These are phyloP conservation scores for Drosophila glabriapex DNA, from an alignment of 2,888 invertebrate genomes.

Conservation along the genomic window DNA sequence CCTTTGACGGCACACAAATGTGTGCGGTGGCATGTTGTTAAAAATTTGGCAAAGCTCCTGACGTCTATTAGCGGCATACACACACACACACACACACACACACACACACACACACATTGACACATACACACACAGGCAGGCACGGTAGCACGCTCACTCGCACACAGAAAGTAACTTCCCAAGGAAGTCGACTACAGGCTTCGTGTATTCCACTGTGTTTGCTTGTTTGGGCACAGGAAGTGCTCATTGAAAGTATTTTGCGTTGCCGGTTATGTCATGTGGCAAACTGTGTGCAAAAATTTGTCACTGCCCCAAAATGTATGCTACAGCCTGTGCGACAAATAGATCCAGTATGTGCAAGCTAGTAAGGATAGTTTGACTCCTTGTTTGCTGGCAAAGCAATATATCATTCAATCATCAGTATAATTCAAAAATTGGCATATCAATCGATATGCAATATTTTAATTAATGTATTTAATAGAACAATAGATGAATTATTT, in stretches of 20 bases:
- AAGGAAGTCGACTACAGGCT: conserved; percentile 54
- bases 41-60: conserved; percentile 56
- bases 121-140: neutral
- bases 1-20: conserved; percentile 49
- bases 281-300: conserved; percentile 49
- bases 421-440: neutral
- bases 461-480: neutral
- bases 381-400: conserved; percentile 13
- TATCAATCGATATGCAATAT: neutral
- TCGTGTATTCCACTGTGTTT: conserved; percentile 13
- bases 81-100: neutral
- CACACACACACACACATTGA: no score
- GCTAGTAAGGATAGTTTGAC: conserved; percentile 9
- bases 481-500: neutral
- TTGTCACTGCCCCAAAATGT: conserved; percentile 51
- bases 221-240: conserved; percentile 48
- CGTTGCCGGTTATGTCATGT: conserved; percentile 59
- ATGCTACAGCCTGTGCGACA: conserved; percentile 42
- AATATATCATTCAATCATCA: neutral
- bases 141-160: neutral
- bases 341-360: conserved; percentile 7
- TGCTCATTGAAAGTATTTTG: conserved; percentile 69
- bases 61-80: conserved; percentile 55
- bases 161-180: conserved; percentile 15
- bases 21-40: conserved; percentile 52